Evolutionary conservation across 2,113 vertebrate species (phyloP), one percentile per base, ranked within the genome.

Genomic region (Sinocyclocheilus rhinocerous): DNA sequence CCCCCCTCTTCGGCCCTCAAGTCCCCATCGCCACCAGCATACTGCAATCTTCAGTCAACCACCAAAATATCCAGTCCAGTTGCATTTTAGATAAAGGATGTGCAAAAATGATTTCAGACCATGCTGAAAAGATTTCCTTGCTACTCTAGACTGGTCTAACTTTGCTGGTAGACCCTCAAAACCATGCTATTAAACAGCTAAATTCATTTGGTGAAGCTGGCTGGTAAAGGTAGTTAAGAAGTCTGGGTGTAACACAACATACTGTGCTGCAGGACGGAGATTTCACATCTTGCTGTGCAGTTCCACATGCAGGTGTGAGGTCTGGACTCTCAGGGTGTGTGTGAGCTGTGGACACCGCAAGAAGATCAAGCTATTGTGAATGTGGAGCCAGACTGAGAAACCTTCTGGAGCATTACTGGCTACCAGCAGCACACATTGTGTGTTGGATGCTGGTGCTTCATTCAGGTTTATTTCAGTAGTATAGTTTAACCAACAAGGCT

Each of bases 281-380:
- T 90, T 87, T 91, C 50, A 73, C 81, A 77, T 79, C 15, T 59
- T 4, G 22, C 26, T 63, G 84, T 81, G 59, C 42, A 75, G 83
- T 83, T 67, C 89, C 83, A 61, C 63, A 86, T 29, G 57, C 29
- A 45, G 16, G n/a, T 85, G 81, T 86, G 84, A 91, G 86, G 81
- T n/a, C 26, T 8, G 48, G 29, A 59, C 69, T 72, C 1, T 45
- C 67, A 70, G 29, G 15, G 29, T 70, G 8, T 36, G 8, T 70
- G 67, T 36, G 67, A 36, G 16, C 67, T 36, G 67, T 36, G 67
- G 16, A 70, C 7, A 10, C 6, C 2, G 8, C 65, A 20, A 4
- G 33, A 0, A 36, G 67, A 70, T 70, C 33, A 20, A 36, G 33
- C 7, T 18, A 20, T 36, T 70, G 67, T 10, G 67, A 70, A 59